These are phyloP conservation scores for Megastigmus dorsalis DNA, from an alignment of 2,888 invertebrate species.

Conservation along the genomic window DNA sequence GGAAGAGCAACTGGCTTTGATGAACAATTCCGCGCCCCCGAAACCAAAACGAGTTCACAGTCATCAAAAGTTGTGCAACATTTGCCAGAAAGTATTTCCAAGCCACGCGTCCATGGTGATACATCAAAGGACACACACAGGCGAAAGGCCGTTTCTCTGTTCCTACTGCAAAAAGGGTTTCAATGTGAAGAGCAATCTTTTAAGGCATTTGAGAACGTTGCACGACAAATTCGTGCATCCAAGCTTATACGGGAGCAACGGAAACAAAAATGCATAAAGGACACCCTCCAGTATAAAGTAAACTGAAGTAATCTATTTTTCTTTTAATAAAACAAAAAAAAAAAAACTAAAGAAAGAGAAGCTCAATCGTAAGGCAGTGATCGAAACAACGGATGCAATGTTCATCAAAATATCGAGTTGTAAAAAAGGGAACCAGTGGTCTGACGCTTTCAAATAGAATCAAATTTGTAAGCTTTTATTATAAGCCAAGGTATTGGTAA, in stretches of 20 bases:
- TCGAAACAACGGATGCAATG: slow-evolving; percentile 45
- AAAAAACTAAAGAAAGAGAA: slow-evolving; percentile 46
- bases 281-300: slow-evolving; percentile 45
- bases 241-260: slow-evolving; percentile 72
- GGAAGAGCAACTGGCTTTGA: slow-evolving; percentile 86
- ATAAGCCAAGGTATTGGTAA: slow-evolving; percentile 52
- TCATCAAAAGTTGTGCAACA: slow-evolving; percentile 77
- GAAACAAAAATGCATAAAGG: slow-evolving; percentile 70
- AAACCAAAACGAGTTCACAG: slow-evolving; percentile 75
- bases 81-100: slow-evolving; percentile 85
- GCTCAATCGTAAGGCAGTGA: slow-evolving; percentile 55
- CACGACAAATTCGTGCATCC: slow-evolving; percentile 81
- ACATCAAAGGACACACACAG: slow-evolving; percentile 85
- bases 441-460: slow-evolving; percentile 53
- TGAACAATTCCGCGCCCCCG: slow-evolving; percentile 83
- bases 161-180: slow-evolving; percentile 86
- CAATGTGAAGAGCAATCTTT: slow-evolving; percentile 85
- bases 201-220: slow-evolving; percentile 84
- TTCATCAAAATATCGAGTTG: slow-evolving; percentile 30
- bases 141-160: slow-evolving; percentile 85
- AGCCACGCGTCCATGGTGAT: slow-evolving; percentile 88
- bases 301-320: slow-evolving; percentile 53
- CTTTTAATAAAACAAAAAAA: slow-evolving; percentile 34
- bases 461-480: slow-evolving; percentile 53
- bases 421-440: slow-evolving; percentile 37